Evolutionary conservation across 2,888 invertebrate genomes (phyloP).

Genomic region (Microchrysa polita): DNA sequence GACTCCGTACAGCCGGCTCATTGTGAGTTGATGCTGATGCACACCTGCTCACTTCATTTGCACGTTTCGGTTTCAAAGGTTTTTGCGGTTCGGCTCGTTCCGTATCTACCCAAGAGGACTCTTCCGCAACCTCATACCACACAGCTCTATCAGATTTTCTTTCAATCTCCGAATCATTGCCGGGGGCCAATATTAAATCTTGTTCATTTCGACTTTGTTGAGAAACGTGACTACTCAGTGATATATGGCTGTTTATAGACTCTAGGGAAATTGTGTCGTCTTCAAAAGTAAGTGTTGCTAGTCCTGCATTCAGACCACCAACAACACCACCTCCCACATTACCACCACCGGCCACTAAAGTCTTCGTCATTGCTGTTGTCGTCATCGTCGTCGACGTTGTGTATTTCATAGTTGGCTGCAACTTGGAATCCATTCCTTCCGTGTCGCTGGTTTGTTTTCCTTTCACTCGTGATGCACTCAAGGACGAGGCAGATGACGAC

Average conservation of each 20-base stretch:
- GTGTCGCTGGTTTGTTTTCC: conserved; percentile 17
- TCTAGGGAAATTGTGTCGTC: conserved; percentile 60
- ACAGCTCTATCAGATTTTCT: conserved; percentile 34
- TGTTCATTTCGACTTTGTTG: conserved; percentile 52
- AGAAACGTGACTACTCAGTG: conserved; percentile 53
- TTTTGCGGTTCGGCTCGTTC: background rate
- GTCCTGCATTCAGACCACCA: background rate
- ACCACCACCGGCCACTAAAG: conserved; percentile 52
- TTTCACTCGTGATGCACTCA: conserved; percentile 51
- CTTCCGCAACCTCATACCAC: conserved; percentile 14
- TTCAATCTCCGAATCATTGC: conserved; percentile 47
- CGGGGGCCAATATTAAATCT: conserved; percentile 50
- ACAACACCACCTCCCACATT: background rate
- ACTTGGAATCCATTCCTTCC: conserved; percentile 22
- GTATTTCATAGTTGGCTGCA: conserved; percentile 7
- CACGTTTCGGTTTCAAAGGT: background rate
- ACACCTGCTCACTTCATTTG: background rate
- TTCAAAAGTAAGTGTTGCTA: conserved; percentile 46
- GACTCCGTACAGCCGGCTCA: background rate
- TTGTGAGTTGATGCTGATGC: background rate
- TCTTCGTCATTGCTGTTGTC: conserved; percentile 49
- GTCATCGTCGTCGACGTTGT: conserved; percentile 50
- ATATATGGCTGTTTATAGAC: conserved; percentile 60
- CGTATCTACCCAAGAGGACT: background rate
- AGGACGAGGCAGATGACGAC: conserved; percentile 50